Percentiles rank a stretch among this genome's conserved stretches.
phyloP scores from a whole-genome alignment of 1,140 invertebrate species.

The Oryctes rhinoceros region DNA sequence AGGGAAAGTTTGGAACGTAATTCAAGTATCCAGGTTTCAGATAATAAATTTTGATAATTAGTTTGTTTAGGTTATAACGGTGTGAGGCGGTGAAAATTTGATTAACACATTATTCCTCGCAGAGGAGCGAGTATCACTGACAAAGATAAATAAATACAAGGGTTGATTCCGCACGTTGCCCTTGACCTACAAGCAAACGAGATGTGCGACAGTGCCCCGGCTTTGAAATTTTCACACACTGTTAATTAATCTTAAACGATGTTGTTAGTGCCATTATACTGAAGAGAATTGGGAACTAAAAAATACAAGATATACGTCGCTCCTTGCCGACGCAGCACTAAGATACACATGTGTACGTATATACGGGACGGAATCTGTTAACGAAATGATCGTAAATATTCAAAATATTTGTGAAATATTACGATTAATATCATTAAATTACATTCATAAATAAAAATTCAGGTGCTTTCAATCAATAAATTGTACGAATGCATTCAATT shows the following conservation, averaged over 20 bases:
- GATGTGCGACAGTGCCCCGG: background rate
- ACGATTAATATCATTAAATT: too few species aligned
- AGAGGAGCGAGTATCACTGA: background rate
- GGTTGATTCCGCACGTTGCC: background rate
- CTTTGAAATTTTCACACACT: background rate
- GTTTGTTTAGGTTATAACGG: background rate
- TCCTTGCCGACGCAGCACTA: background rate
- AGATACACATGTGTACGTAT: background rate
- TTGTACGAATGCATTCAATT: too few species aligned
- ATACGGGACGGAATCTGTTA: background rate
- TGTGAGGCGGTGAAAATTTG: background rate
- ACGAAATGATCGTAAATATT: too few species aligned
- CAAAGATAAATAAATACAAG: slow-evolving; percentile 15
- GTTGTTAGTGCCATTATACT: background rate
- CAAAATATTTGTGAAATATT: too few species aligned
- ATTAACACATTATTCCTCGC: background rate
- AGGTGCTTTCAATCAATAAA: too few species aligned
- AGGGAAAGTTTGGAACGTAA: too few species aligned
- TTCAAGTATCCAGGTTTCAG: background rate
- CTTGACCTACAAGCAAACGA: background rate
- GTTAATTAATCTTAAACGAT: slow-evolving; percentile 15
- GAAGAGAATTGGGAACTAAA: background rate
- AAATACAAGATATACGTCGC: background rate
- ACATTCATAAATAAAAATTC: too few species aligned
- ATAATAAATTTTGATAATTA: slow-evolving; percentile 2